Conservation (phyloP, 2,888 invertebrate species). For the Gryllus longicercus region DNA sequence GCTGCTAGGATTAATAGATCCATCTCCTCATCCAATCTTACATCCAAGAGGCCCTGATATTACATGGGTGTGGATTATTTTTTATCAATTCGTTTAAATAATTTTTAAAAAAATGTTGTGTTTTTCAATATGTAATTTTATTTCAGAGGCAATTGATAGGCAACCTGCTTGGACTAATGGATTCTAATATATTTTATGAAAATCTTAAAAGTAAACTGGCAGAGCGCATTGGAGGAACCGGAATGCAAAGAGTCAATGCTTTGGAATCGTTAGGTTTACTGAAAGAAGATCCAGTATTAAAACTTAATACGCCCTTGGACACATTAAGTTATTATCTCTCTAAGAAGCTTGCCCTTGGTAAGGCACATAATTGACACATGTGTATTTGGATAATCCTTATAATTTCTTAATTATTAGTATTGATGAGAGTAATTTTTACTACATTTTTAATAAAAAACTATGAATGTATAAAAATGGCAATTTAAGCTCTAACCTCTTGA, state of each 20-base stretch:
- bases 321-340: constrained; percentile 87
- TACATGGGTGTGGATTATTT: constrained; percentile 77
- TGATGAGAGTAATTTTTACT: too few species aligned
- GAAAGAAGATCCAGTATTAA: constrained; percentile 75
- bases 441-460: too few species aligned
- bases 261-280: constrained; percentile 86
- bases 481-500: too few species aligned
- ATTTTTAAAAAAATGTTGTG: too few species aligned
- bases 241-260: constrained; percentile 59
- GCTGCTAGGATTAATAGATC: constrained; percentile 80
- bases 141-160: constrained; percentile 78
- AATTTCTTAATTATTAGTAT: too few species aligned
- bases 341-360: constrained; percentile 74
- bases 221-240: constrained; percentile 70
- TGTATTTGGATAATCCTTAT: too few species aligned
- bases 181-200: constrained; percentile 86
- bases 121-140: too few species aligned
- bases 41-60: constrained; percentile 94
- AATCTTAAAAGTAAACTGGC: constrained; percentile 80
- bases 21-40: constrained; percentile 80
- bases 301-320: constrained; percentile 83
- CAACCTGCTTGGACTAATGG: constrained; percentile 76
- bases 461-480: too few species aligned
- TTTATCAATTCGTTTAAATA: neutral
- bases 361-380: constrained; percentile 39